phyloP scores from a whole-genome alignment of 2,888 invertebrate genomes.

The Steinernema hermaphroditum region DNA sequence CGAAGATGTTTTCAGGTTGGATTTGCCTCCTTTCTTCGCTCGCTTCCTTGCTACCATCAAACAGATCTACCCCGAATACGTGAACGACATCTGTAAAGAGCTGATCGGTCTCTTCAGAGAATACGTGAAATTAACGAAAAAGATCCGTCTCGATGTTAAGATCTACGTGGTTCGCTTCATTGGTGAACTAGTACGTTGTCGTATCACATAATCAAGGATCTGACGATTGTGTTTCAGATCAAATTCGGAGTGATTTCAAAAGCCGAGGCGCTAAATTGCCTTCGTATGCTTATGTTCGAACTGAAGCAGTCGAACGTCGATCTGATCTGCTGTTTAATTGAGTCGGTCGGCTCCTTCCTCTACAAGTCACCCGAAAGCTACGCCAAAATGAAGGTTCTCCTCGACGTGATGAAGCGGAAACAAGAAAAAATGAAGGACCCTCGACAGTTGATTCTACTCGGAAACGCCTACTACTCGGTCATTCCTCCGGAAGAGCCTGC shows the following conservation, averaged over 20 bases:
- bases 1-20: constrained; percentile 37
- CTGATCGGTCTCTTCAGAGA: constrained; percentile 41
- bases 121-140: background rate
- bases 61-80: constrained; percentile 56
- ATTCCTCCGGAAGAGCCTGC: constrained; percentile 57
- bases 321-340: constrained; percentile 59
- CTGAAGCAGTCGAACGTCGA: constrained; percentile 60
- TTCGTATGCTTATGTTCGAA: constrained; percentile 60
- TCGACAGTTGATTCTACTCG: constrained; percentile 61
- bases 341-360: constrained; percentile 51
- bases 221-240: constrained; percentile 44
- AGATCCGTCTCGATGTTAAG: constrained; percentile 39
- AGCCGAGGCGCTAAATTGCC: constrained; percentile 59
- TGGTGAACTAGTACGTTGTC: constrained; percentile 51
- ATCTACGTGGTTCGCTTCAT: constrained; percentile 53
- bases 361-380: constrained; percentile 57
- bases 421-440: constrained; percentile 56
- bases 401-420: constrained; percentile 57
- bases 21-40: constrained; percentile 61
- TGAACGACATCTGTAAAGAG: constrained; percentile 37
- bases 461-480: constrained; percentile 63
- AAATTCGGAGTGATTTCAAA: constrained; percentile 61
- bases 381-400: constrained; percentile 62
- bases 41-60: constrained; percentile 58
- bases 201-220: background rate